Percentiles rank a stretch among this genome's conserved stretches.
phyloP scores from a whole-genome alignment of 2,797 vertebrate genomes.

The Zalophus californianus region DNA sequence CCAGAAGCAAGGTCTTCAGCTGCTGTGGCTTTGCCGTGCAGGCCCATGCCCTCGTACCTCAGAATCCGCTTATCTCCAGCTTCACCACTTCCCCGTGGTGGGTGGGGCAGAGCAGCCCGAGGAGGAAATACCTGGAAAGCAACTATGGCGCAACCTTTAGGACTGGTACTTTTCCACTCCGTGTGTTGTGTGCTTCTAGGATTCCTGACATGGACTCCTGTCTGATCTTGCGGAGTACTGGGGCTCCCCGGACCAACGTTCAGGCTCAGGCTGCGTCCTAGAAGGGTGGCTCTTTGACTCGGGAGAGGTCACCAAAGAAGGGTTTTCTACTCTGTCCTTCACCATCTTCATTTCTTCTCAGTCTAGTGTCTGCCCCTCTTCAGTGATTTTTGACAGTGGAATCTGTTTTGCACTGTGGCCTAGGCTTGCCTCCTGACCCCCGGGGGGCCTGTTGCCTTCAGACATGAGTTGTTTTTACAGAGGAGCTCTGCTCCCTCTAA shows the following conservation, averaged over 20 bases:
- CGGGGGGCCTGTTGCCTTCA: not conserved
- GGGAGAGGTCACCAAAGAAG: not conserved
- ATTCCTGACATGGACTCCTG: not conserved
- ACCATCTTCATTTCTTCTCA: not conserved
- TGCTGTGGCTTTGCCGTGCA: not conserved
- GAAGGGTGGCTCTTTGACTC: fast-evolving
- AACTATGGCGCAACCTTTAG: fast-evolving
- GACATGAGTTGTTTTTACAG: not conserved
- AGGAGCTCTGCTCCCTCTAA: not conserved
- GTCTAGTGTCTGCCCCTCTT: not conserved
- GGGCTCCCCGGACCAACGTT: not conserved
- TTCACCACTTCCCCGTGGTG: not conserved
- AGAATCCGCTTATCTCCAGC: not conserved
- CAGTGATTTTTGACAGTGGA: not conserved
- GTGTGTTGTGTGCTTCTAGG: not conserved
- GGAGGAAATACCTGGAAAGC: not conserved
- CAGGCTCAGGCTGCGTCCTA: not conserved
- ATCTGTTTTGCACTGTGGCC: not conserved
- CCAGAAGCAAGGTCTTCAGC: not conserved
- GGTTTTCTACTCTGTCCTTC: not conserved
- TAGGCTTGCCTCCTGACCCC: not conserved
- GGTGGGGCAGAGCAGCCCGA: not conserved
- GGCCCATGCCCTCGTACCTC: not conserved
- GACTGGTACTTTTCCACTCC: not conserved
- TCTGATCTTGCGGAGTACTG: fast-evolving